phyloP scores from a whole-genome alignment of 2,888 invertebrate genomes.

The Acanthacorydalis orientalis region DNA sequence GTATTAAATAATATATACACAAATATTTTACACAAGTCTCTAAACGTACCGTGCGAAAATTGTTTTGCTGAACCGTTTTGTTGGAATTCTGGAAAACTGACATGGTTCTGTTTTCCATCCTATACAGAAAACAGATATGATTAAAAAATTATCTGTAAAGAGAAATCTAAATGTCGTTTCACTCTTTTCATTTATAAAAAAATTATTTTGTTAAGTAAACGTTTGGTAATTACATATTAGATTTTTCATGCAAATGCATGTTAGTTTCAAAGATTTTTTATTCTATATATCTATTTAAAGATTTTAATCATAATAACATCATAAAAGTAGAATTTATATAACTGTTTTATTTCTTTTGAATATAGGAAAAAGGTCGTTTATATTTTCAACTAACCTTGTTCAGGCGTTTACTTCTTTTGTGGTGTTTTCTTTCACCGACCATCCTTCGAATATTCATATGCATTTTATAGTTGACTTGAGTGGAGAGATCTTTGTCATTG shows the following conservation, averaged over 20 bases:
- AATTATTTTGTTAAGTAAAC: too few species aligned
- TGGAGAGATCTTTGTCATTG: slow-evolving; percentile 72
- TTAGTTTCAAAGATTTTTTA: too few species aligned
- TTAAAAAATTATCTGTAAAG: background rate
- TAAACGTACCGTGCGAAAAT: slow-evolving; percentile 60
- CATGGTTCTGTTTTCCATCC: slow-evolving; percentile 77
- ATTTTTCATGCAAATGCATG: too few species aligned
- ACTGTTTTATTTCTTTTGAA: too few species aligned
- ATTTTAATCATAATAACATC: too few species aligned
- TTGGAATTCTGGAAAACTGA: slow-evolving; percentile 78
- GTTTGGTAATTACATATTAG: too few species aligned
- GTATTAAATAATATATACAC: too few species aligned
- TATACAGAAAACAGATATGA: slow-evolving; percentile 26
- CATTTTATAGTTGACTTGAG: slow-evolving; percentile 74
- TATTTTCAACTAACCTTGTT: slow-evolving; percentile 44
- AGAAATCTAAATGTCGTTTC: too few species aligned
- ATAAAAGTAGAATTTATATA: too few species aligned
- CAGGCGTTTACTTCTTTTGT: slow-evolving; percentile 70
- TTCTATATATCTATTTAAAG: too few species aligned
- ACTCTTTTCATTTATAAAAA: too few species aligned
- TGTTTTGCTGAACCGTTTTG: slow-evolving; percentile 79
- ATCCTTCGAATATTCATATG: slow-evolving; percentile 79
- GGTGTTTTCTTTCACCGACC: slow-evolving; percentile 73
- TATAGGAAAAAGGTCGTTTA: too few species aligned
- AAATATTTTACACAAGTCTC: background rate